Conservation (phyloP, 2,888 invertebrate genomes). For the Uloborus plumipes region DNA sequence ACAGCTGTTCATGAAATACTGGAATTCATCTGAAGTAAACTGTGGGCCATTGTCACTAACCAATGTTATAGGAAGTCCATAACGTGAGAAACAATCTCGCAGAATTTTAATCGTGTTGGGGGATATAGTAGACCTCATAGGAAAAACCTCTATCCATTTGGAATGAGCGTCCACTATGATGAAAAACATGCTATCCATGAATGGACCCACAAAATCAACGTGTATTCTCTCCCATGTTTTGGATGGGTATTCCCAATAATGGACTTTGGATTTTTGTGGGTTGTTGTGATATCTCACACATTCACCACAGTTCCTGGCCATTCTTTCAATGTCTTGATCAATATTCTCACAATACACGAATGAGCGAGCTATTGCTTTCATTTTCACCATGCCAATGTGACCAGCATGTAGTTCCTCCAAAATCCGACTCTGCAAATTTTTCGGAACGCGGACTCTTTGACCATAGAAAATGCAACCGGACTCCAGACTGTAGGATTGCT, state of each 20-base stretch:
- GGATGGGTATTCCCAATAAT: background rate
- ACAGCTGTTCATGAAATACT: background rate
- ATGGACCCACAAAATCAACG: background rate
- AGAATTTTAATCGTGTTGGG: background rate
- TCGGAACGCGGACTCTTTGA: background rate
- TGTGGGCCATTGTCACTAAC: slow-evolving; percentile 29
- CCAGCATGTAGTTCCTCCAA: background rate
- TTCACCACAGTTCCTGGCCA: background rate
- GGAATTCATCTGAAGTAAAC: slow-evolving; percentile 13
- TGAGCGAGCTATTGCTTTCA: background rate
- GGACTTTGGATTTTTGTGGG: background rate
- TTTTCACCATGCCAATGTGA: slow-evolving; percentile 8
- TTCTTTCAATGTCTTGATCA: background rate
- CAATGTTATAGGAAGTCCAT: slow-evolving; percentile 9
- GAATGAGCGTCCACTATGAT: background rate
- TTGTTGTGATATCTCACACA: background rate
- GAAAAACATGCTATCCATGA: background rate
- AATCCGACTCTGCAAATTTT: background rate
- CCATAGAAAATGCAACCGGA: background rate
- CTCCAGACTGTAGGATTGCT: background rate
- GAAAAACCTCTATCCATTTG: background rate
- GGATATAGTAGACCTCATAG: background rate
- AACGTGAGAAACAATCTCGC: slow-evolving; percentile 16
- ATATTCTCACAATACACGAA: background rate
- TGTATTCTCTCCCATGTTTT: background rate